Evolutionary conservation across 2,113 vertebrate genomes (phyloP), one percentile per base, ranked within the genome.

Genomic region (Takifugu bimaculatus): DNA sequence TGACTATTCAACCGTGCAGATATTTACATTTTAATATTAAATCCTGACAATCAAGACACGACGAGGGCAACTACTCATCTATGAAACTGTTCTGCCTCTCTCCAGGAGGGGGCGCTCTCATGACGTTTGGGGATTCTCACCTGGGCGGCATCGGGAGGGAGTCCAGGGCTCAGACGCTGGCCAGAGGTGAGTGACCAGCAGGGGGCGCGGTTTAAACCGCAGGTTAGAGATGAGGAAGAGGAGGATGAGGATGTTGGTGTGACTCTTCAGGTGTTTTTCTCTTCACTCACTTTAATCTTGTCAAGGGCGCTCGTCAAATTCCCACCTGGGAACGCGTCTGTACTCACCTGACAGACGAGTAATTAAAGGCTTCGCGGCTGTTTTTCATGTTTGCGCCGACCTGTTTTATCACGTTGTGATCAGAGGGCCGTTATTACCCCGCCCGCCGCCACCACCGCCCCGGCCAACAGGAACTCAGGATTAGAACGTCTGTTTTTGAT

Each of bases 111-210:
- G 91, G n/a, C 0, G 0, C 90, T 48, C 94, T 91, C 63, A 93
- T 92, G 0, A 84, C 90, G 0, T 89, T 99, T 74, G 96, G 94
- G 50, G 91, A 92, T 20, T 91, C 89, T 39, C 94, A 94, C 86
- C 88, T 93, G 0, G 81, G 90, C 32, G 93, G 91, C 4, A 69
- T 94, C 60, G 96, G 95, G 12, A 93, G 92, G 57, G 95, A 95
- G 85, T 98, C 96, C 1, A 83, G 96, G 65, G 94, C 94, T 1
- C 93, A 95, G 82, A 98, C 97, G 0, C 90, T 99, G 26, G 92
- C 94, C 79, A 97, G 92, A 29, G 96, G 97, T 98, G 91, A 89
- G 88, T 54, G 43, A n/a, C 39, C 78, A 79, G 63, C 63, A 63
- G 74, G n/a, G 52, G 73, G 71, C 58, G 56, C 50, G 44, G 35